Evolutionary conservation across 2,797 vertebrate genomes (phyloP).

Genomic region (Brotogeris chrysoptera): DNA sequence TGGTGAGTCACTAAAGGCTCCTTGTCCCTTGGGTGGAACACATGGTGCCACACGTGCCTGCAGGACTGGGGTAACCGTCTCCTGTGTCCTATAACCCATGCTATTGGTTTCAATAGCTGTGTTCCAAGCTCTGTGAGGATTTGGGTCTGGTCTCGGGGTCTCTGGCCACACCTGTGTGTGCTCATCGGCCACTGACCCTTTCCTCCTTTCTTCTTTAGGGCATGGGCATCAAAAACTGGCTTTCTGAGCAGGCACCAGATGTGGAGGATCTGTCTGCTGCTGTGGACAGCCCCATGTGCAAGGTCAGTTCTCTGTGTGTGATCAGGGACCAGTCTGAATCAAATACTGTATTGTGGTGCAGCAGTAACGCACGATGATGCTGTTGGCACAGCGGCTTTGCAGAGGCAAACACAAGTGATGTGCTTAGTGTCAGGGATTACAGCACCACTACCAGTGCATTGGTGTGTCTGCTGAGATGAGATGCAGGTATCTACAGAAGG

Average conservation of each 20-base stretch:
- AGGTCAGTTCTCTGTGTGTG: conserved; percentile 27
- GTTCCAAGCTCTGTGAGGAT: background rate
- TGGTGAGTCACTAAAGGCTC: conserved; percentile 57
- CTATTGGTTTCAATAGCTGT: background rate
- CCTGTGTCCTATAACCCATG: background rate
- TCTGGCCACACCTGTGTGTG: rapidly evolving
- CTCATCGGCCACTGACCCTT: background rate
- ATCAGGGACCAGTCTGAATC: background rate
- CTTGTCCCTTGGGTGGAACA: background rate
- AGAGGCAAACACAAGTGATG: rapidly evolving
- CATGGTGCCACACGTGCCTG: background rate
- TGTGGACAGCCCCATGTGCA: background rate
- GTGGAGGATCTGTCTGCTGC: conserved; percentile 59
- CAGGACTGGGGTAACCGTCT: background rate
- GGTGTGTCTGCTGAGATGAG: background rate
- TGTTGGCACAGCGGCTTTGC: background rate
- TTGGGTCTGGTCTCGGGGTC: rapidly evolving
- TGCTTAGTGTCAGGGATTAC: background rate
- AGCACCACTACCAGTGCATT: rapidly evolving
- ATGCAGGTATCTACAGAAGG: background rate
- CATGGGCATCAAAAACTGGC: conserved; percentile 16
- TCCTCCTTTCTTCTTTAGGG: background rate
- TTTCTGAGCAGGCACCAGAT: conserved; percentile 71
- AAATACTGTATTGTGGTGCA: rapidly evolving
- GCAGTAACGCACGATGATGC: rapidly evolving